These are phyloP conservation scores for Rhaphigaster nebulosa DNA, from an alignment of 2,888 invertebrate species.

Conservation along the genomic window DNA sequence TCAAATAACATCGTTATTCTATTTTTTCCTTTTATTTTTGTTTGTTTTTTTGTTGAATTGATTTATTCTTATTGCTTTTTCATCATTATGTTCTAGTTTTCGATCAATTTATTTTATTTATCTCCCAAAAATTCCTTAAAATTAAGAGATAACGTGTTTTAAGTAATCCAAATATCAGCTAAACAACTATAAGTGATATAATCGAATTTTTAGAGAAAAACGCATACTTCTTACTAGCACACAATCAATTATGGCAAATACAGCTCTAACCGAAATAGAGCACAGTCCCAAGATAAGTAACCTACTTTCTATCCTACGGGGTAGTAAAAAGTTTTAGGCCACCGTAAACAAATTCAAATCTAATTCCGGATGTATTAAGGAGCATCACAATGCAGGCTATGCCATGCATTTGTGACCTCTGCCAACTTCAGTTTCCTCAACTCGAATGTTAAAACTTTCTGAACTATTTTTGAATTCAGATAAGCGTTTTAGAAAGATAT, in stretches of 20 bases:
- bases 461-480: no score
- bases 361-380: background rate
- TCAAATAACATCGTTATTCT: no score
- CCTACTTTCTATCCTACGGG: background rate
- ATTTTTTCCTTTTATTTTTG: no score
- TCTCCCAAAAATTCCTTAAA: no score
- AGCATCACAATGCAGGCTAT: background rate
- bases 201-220: background rate
- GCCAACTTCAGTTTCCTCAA: background rate
- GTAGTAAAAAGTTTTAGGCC: slow-evolving; percentile 28
- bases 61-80: no score
- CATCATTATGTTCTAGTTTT: no score
- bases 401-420: background rate
- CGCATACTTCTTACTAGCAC: background rate
- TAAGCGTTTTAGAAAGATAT: no score
- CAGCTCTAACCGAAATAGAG: background rate
- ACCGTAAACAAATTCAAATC: slow-evolving; percentile 3
- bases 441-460: background rate
- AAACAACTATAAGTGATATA: no score
- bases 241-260: background rate
- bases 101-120: no score
- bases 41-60: no score
- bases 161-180: no score
- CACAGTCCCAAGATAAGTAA: background rate
- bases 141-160: no score